phyloP scores from a whole-genome alignment of 2,797 vertebrate genomes.

The Pitangus sulphuratus region DNA sequence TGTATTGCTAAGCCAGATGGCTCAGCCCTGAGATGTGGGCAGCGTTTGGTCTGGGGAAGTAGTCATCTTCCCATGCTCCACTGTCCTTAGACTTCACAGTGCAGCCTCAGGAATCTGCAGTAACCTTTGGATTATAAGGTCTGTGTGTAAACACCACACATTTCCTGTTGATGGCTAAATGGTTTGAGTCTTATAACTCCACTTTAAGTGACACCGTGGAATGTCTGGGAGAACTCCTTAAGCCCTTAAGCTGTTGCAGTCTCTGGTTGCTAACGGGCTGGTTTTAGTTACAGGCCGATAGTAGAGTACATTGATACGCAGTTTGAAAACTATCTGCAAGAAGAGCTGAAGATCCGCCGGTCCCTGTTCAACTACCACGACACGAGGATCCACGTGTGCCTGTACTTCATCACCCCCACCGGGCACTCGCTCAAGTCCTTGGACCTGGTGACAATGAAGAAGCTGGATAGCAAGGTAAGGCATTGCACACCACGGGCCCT shows the following conservation, averaged over 20 bases:
- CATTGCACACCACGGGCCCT: rapidly evolving
- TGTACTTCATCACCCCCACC: constrained; percentile 97
- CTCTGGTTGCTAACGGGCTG: constrained; percentile 70
- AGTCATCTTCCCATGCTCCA: not conserved
- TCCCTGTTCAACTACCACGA: constrained; percentile 97
- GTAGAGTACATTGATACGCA: constrained; percentile 99
- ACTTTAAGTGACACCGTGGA: not conserved
- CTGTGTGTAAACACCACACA: not conserved
- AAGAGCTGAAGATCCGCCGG: constrained; percentile 97
- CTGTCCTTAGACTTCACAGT: not conserved
- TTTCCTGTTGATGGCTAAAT: not conserved
- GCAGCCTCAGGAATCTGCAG: not conserved
- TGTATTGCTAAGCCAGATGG: not conserved
- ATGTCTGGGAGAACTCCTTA: not conserved
- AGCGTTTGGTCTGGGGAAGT: not conserved
- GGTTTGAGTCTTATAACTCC: not conserved
- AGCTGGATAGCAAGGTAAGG: constrained; percentile 95
- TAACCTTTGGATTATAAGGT: not conserved
- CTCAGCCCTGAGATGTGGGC: not conserved
- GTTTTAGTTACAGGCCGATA: constrained; percentile 96
- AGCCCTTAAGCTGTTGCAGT: not conserved
- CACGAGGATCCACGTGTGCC: constrained; percentile 95
- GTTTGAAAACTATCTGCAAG: constrained; percentile 98
- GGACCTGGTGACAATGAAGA: constrained; percentile 98
- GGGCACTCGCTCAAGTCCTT: constrained; percentile 97